These are phyloP conservation scores for Hyalella azteca DNA, from an alignment of 2,888 invertebrate species.

Conservation along the genomic window DNA sequence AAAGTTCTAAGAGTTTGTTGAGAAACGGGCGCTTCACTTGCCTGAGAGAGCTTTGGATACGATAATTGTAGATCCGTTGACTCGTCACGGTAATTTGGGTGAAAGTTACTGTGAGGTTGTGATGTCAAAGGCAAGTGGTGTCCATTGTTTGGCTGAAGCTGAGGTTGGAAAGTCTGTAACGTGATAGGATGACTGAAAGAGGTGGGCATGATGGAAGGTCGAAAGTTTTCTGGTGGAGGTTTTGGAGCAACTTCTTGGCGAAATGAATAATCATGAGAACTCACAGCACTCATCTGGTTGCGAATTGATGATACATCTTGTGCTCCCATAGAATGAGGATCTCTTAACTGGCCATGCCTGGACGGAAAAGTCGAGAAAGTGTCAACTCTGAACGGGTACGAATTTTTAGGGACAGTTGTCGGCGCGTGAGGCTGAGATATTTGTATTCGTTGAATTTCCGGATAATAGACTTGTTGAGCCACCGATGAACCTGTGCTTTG, in stretches of 20 bases:
- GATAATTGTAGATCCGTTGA: not conserved
- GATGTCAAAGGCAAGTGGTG: not conserved
- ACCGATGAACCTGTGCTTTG: not conserved
- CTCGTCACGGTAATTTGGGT: not conserved
- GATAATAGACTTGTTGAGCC: not conserved
- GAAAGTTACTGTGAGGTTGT: not conserved
- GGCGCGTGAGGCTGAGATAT: not conserved
- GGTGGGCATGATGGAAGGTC: not conserved
- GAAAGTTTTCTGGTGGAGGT: not conserved
- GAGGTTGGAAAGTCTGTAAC: not conserved
- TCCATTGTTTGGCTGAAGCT: not conserved
- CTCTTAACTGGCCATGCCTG: not conserved
- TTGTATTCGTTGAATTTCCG: conserved; percentile 14
- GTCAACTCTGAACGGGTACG: not conserved
- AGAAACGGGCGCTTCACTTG: not conserved
- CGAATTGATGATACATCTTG: not conserved
- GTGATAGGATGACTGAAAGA: not conserved
- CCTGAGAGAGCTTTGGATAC: not conserved
- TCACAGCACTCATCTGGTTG: not conserved
- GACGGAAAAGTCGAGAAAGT: not conserved
- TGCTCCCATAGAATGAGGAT: not conserved
- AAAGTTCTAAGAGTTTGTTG: not conserved
- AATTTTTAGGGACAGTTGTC: not conserved
- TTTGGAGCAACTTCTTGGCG: too few species aligned
- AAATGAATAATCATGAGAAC: too few species aligned